Conservation (phyloP, 2,113 vertebrate species). For the Osmerus eperlanus region DNA sequence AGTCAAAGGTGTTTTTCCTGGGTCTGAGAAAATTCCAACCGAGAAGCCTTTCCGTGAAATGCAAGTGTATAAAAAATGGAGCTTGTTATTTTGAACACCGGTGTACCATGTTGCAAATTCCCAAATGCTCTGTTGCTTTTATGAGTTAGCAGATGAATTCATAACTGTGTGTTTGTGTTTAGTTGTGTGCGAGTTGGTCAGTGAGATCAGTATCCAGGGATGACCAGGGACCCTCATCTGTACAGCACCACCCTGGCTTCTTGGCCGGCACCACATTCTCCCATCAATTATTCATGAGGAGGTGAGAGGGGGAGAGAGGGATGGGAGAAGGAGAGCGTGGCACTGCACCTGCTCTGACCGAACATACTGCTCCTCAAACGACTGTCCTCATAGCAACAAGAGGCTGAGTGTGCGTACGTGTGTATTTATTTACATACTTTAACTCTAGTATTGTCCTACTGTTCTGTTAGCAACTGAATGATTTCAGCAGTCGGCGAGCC, state of each 20-base stretch:
- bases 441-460: too few species aligned
- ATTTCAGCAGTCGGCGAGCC: too few species aligned
- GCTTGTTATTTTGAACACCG: background rate
- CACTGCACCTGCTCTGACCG: conserved; percentile 25
- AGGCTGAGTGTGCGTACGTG: conserved; percentile 2
- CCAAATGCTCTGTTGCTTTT: background rate
- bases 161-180: background rate
- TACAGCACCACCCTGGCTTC: conserved; percentile 11
- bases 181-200: conserved; percentile 3
- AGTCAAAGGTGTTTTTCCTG: too few species aligned
- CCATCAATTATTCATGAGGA: conserved; percentile 53
- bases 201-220: background rate
- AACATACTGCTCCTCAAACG: conserved; percentile 22
- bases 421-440: background rate
- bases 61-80: too few species aligned
- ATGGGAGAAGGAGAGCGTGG: background rate
- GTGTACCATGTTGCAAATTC: background rate
- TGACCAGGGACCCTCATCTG: background rate
- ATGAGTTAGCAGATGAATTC: background rate
- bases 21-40: too few species aligned
- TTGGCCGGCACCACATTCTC: conserved; percentile 28
- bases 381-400: conserved; percentile 20
- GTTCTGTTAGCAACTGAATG: too few species aligned
- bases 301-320: background rate
- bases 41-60: too few species aligned